Evolutionary conservation across 2,888 invertebrate genomes (phyloP), one percentile per base, ranked within the genome.

Genomic region (Parasteatoda lunata): DNA sequence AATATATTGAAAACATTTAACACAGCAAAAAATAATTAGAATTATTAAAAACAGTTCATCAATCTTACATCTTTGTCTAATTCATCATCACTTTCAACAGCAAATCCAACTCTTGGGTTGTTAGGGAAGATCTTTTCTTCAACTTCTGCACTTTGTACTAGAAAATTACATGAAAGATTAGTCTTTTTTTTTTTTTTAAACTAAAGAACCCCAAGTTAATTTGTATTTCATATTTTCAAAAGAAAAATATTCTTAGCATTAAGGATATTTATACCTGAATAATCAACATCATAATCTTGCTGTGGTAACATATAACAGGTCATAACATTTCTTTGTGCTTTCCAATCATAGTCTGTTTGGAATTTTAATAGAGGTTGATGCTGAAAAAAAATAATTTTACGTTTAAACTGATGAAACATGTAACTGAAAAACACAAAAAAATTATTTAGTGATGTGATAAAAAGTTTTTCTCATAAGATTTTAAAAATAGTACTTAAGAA

Each of bases 281-380:
- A 83, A 79, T 89, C 89, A n/a, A 85, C 68, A 79, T 79, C 82
- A 88, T 88, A 92, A 84, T 92, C 92, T 90, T 93, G 95, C 93
- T 99, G 99, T 6, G 99, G 99, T 91, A 99, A 93, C 89, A 99
- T 94, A 93, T 98, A 99, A 92, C 99, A 99, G n/a, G 99, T 99
- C 90, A 99, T 94, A 86, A 99, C 96, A 92, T 96, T 96, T 92
- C 97, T 96, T 5, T 97, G 98, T 4, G 97, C 97, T 89, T 95
- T 94, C 91, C 97, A 96, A 92, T 99, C 99, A 84, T 95, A 94
- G 91, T 98, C 98, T 65, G 97, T 97, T 93, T 99, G 98, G 93
- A 99, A 98, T 91, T 98, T 98, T 89, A 99, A 94, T 93, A 99
- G 94, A 3, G 99, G 98, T 92, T 99, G 99, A 77, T 99, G 97